These are phyloP conservation scores for Hypolimnas misippus DNA, from an alignment of 2,888 invertebrate genomes.

Conservation along the genomic window DNA sequence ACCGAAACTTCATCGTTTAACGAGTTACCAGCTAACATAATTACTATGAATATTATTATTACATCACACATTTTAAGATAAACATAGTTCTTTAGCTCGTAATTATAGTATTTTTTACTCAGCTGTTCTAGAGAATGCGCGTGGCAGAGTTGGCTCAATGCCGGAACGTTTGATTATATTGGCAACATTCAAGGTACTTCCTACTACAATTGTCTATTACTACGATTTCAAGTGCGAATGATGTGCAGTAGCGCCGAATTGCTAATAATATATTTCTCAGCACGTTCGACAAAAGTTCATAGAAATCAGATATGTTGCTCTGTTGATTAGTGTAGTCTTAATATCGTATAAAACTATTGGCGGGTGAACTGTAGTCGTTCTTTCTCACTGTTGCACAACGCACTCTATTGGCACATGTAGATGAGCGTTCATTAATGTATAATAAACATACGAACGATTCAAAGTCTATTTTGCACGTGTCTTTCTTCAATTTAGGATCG, in stretches of 20 bases:
- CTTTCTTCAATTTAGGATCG: neutral
- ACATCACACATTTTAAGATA: neutral
- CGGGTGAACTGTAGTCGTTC: neutral
- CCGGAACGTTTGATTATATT: conserved; percentile 37
- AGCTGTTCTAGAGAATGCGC: conserved; percentile 27
- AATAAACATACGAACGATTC: neutral
- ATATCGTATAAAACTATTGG: neutral
- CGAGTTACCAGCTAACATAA: neutral
- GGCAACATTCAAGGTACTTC: conserved; percentile 38
- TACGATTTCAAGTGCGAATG: conserved; percentile 24
- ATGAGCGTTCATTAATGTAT: conserved; percentile 6
- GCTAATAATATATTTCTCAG: conserved; percentile 3
- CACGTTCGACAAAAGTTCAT: neutral
- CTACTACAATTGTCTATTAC: conserved; percentile 37
- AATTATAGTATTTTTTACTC: conserved; percentile 9
- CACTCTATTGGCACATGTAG: conserved; percentile 9
- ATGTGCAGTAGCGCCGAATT: neutral
- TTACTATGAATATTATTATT: neutral
- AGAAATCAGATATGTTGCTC: neutral
- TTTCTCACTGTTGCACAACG: conserved; percentile 6
- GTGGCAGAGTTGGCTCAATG: conserved; percentile 35
- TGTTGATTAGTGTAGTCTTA: neutral
- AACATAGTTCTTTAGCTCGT: neutral
- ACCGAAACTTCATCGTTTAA: too few species aligned
- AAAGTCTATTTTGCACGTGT: conserved; percentile 3